Evolutionary conservation across 92 coral and sea anemone species (phyloP).

Genomic region (Phenganax subtilis): DNA sequence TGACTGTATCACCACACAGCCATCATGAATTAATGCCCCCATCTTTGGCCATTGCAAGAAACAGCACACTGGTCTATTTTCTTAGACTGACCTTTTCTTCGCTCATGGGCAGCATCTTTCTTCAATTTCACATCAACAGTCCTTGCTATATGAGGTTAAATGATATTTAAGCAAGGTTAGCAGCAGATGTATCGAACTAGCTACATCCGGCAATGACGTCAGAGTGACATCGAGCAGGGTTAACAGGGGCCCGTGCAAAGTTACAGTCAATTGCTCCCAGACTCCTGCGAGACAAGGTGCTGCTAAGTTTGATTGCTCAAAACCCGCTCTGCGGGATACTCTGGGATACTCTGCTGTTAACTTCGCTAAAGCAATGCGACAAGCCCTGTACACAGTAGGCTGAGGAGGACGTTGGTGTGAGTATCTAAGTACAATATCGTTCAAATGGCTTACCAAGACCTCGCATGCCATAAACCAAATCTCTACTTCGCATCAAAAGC

Average conservation of each 20-base stretch:
- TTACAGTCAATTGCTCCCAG: too few relatives aligned
- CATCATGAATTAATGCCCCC: background rate
- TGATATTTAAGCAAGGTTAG: too few relatives aligned
- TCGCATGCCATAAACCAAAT: slow-evolving; percentile 5
- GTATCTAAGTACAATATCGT: slow-evolving; percentile 7
- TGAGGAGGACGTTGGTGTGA: background rate
- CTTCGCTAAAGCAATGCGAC: slow-evolving; percentile 6
- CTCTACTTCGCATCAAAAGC: background rate
- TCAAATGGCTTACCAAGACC: slow-evolving; percentile 11
- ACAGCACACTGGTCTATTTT: slow-evolving; percentile 8
- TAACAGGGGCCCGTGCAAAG: too few relatives aligned
- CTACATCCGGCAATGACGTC: too few relatives aligned
- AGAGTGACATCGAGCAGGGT: too few relatives aligned
- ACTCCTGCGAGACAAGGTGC: too few relatives aligned
- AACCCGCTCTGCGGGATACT: too few relatives aligned
- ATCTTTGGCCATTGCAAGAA: background rate
- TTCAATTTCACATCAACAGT: background rate
- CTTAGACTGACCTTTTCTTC: background rate
- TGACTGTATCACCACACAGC: too few relatives aligned
- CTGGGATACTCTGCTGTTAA: background rate
- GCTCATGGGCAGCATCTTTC: slow-evolving; percentile 18
- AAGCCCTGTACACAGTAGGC: slow-evolving; percentile 18
- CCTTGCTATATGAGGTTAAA: background rate
- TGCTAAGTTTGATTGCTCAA: too few relatives aligned
- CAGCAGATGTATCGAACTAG: too few relatives aligned